Base-by-base conservation (phyloP, 2,797 vertebrate genomes). In the Tiaroga cobitis region DNA sequence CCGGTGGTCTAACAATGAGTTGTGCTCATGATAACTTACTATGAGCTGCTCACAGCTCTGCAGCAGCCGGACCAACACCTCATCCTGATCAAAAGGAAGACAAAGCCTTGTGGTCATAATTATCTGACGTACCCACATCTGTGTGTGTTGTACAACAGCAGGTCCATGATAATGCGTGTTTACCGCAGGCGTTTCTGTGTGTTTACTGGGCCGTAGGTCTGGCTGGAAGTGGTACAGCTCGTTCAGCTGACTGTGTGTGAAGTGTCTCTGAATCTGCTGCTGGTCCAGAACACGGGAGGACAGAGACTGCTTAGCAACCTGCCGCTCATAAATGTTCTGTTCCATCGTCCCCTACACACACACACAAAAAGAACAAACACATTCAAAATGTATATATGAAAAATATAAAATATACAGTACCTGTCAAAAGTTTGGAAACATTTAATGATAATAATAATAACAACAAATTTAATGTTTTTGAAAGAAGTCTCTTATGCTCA, bases 241-340 rank as follows among this genome's bases (percentile, higher is more conserved):
- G 0, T 95, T 97, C 81, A 99, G 96, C 86, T 99, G 97, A 77
- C 95, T 96, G 87, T 98, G 96, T 19, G 98, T 99, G 91, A 99
- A 99, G 90, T 99, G 98, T 16, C 98, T 95, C 86, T 99, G 97
- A 13, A 99, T 97, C 93, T 99, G 98, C 86, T 99, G 98, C 84
- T 98, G 97, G 91, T 99, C 98, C n/a, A 99, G 96, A 72, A 99
- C 98, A 70, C 98, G 95, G 91, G 95, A 96, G 26, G 98, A 97
- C 29, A 99, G 87, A 0, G 98, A 99, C 95, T 99, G 97, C 89
- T 99, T 99, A 3, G 98, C 97, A 79, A 99, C 97, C 93, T 99
- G 98, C 0, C 98, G 96, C 82, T 99, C 98, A 9, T 99, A 99
- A 93, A 99, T 99, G 94, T 99, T 99, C 91, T 99, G 98, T 93